phyloP scores from a whole-genome alignment of 2,797 vertebrate genomes.

The Lophius americanus region DNA sequence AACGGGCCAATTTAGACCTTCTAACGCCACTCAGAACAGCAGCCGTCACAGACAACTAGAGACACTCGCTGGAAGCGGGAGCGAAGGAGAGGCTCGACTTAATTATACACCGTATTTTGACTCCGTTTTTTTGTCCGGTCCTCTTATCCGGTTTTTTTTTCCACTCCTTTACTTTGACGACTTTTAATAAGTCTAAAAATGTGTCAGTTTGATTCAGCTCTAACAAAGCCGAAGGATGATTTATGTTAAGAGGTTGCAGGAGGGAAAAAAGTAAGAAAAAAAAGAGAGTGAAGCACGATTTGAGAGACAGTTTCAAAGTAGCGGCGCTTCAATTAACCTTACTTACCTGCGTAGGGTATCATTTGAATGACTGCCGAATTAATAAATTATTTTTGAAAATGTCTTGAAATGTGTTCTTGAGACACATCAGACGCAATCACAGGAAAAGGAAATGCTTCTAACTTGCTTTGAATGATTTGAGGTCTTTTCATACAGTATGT shows the following conservation, averaged over 20 bases:
- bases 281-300: conserved; percentile 40
- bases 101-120: conserved; percentile 70
- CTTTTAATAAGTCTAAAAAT: conserved; percentile 77
- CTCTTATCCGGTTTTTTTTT: conserved; percentile 30
- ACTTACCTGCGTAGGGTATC: conserved; percentile 65
- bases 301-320: conserved; percentile 70
- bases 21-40: conserved; percentile 56
- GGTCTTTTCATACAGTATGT: conserved; percentile 40
- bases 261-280: conserved; percentile 39
- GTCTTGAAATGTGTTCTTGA: conserved; percentile 66
- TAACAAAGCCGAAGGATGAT: conserved; percentile 75
- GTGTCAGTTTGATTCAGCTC: conserved; percentile 75
- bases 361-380: conserved; percentile 70
- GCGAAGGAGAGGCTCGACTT: conserved; percentile 44
- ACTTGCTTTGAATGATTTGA: conserved; percentile 52
- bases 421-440: conserved; percentile 67
- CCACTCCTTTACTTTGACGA: conserved; percentile 64
- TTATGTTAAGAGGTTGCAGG: conserved; percentile 68
- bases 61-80: conserved; percentile 59
- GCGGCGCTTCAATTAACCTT: conserved; percentile 72
- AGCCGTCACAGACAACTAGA: conserved; percentile 59
- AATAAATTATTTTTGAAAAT: conserved; percentile 63
- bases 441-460: conserved; percentile 63
- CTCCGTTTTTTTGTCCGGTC: conserved; percentile 52
- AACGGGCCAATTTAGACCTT: conserved; percentile 81